These are phyloP conservation scores for Orchesellides sinensis DNA, from an alignment of 2,888 invertebrate species.

Conservation along the genomic window DNA sequence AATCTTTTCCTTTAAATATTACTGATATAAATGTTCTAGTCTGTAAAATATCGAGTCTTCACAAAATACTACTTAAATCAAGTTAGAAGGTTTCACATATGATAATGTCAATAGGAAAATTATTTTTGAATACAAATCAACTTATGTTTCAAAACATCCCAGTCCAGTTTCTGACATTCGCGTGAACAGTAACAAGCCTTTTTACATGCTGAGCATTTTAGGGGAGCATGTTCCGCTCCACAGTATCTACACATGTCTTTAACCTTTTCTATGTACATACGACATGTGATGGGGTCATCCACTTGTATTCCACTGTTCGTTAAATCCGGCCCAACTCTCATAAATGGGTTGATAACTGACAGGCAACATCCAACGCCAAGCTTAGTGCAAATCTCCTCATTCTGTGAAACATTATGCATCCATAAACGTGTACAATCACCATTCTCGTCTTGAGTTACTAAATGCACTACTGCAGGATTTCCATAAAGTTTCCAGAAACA, in stretches of 20 bases:
- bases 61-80: no score
- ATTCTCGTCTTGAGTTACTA: slow-evolving; percentile 32
- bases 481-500: no score
- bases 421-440: neutral
- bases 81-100: no score
- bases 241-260: slow-evolving; percentile 44
- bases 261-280: no score
- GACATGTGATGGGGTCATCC: slow-evolving; percentile 5
- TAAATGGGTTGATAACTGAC: no score
- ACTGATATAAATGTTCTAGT: no score
- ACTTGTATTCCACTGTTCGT: neutral
- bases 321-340: neutral
- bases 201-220: slow-evolving; percentile 18
- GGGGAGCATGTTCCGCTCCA: slow-evolving; percentile 23
- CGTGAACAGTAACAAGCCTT: slow-evolving; percentile 7
- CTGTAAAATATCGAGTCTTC: no score
- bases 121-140: no score
- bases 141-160: slow-evolving; percentile 34
- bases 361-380: neutral
- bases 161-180: slow-evolving; percentile 27
- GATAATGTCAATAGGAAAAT: no score
- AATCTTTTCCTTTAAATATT: no score
- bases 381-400: neutral
- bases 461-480: neutral
- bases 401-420: no score